Percentiles rank a stretch among this genome's conserved stretches.
phyloP scores from a whole-genome alignment of 64 coral and sea anemone genomes.

The Astreopora myriophthalma region DNA sequence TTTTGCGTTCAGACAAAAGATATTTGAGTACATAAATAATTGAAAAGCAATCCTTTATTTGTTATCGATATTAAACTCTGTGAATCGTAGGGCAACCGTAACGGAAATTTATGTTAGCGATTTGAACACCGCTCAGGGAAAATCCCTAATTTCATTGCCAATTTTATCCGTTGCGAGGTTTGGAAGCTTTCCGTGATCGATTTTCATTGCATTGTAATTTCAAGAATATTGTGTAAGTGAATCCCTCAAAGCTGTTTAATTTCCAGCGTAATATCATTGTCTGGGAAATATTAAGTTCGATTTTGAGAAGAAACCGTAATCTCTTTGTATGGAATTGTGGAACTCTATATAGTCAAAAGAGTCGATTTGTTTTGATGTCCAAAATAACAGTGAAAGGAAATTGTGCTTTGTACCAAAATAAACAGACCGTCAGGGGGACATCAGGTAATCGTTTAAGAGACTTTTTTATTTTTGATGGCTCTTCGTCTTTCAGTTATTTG shows the following conservation, averaged over 20 bases:
- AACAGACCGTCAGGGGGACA: neutral
- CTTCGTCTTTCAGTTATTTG: too few relatives aligned
- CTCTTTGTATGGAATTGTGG: neutral
- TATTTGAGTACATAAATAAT: constrained; percentile 26
- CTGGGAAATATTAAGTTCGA: neutral
- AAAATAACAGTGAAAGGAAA: neutral
- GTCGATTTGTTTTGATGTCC: neutral
- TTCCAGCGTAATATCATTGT: neutral
- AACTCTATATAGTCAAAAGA: neutral
- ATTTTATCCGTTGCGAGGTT: neutral
- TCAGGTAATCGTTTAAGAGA: too few relatives aligned
- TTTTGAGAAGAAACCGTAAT: neutral
- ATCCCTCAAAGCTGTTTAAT: neutral
- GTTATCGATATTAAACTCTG: neutral
- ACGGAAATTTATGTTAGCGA: neutral
- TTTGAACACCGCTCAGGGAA: constrained; percentile 20
- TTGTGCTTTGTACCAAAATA: neutral
- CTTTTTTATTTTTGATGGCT: too few relatives aligned
- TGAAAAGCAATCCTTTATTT: neutral
- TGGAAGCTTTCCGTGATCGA: neutral
- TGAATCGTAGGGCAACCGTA: neutral
- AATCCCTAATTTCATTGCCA: constrained; percentile 16
- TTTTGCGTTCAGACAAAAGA: constrained; percentile 11
- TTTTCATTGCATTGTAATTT: neutral
- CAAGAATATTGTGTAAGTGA: neutral